Evolutionary conservation across 1,140 invertebrate species (phyloP).

Genomic region (Drosophila simulans): DNA sequence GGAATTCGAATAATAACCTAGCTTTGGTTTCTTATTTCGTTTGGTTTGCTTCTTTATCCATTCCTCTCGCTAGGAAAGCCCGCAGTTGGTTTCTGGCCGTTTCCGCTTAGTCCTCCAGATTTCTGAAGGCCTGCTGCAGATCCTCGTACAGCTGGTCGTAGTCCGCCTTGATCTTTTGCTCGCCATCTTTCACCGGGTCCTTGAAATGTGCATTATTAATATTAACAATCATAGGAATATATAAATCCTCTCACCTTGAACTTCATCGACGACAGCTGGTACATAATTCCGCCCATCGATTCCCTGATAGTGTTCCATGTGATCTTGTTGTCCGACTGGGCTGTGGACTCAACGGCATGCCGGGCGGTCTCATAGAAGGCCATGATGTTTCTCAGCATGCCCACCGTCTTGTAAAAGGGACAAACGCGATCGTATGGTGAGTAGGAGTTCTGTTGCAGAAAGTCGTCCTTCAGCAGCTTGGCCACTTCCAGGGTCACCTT

Average conservation of each 20-base stretch:
- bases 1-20: slow-evolving; percentile 80
- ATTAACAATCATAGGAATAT: neutral
- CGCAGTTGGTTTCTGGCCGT: slow-evolving; percentile 9
- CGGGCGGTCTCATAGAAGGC: slow-evolving; percentile 98
- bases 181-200: slow-evolving; percentile 99
- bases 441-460: slow-evolving; percentile 99
- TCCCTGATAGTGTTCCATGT: slow-evolving; percentile 99
- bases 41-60: slow-evolving; percentile 39
- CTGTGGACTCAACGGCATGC: slow-evolving; percentile 98
- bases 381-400: slow-evolving; percentile 99
- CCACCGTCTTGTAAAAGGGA: slow-evolving; percentile 99
- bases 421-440: slow-evolving; percentile 98
- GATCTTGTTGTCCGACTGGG: slow-evolving; percentile 99
- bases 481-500: slow-evolving; percentile 99
- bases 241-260: slow-evolving; percentile 92
- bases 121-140: slow-evolving; percentile 98
- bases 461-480: slow-evolving; percentile 99
- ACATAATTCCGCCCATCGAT: slow-evolving; percentile 97
- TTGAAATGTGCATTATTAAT: slow-evolving; percentile 83
- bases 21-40: slow-evolving; percentile 63
- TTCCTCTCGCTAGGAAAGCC: slow-evolving; percentile 30
- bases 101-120: slow-evolving; percentile 96
- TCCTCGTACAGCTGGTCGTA: slow-evolving; percentile 98
- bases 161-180: slow-evolving; percentile 97
- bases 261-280: slow-evolving; percentile 99